A percentile compares a stretch with the other conserved stretches of the same genome.
Conservation (phyloP, 2,113 vertebrate genomes). For the Opisthocomus hoazin region DNA sequence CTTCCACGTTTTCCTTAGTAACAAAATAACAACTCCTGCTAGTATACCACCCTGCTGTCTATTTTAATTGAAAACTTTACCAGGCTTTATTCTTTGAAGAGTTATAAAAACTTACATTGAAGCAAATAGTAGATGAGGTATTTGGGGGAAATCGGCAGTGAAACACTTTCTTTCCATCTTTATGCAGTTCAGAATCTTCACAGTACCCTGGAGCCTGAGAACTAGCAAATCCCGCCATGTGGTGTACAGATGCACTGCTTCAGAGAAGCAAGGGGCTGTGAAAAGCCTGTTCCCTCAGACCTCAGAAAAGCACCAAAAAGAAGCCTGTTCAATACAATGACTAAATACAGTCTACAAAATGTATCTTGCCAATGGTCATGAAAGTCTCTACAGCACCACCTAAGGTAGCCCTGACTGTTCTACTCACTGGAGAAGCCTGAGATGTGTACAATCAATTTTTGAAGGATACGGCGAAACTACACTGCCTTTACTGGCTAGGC, state of each 20-base stretch:
- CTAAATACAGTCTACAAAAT: background rate
- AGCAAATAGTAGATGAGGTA: conserved; percentile 16
- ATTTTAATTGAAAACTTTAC: conserved; percentile 58
- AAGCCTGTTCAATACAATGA: background rate
- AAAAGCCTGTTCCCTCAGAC: background rate
- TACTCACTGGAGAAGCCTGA: background rate
- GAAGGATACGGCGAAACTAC: background rate
- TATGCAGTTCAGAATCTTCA: background rate
- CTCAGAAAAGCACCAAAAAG: background rate
- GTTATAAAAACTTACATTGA: conserved; percentile 14
- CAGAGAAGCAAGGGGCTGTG: background rate
- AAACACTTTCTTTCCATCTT: background rate
- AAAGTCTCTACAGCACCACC: background rate
- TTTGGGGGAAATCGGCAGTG: background rate
- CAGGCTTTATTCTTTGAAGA: conserved; percentile 32
- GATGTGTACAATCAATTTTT: background rate
- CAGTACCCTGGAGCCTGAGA: background rate
- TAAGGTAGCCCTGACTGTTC: background rate
- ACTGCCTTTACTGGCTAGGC: background rate
- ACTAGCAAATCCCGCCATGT: background rate
- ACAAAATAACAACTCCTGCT: conserved; percentile 30
- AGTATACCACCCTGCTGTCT: conserved; percentile 15
- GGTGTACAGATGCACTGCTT: background rate
- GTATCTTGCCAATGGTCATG: background rate
- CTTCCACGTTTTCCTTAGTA: background rate